Evolutionary conservation across 2,888 invertebrate species (phyloP), one percentile per base, ranked within the genome.

Genomic region (Zootermopsis nevadensis): DNA sequence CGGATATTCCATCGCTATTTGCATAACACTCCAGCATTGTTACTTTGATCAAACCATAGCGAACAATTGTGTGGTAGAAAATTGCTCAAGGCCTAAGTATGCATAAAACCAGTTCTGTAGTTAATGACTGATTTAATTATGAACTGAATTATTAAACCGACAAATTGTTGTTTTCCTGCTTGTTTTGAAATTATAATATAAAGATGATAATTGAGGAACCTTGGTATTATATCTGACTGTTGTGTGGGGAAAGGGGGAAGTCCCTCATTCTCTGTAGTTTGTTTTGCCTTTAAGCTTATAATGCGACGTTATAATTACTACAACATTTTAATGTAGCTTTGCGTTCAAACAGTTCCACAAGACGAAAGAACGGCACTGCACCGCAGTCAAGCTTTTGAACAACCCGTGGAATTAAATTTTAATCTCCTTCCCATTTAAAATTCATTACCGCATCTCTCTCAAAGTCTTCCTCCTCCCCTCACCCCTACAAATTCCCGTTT

Each of bases 341-440:
- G 79, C 33, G 60, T 79, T 79, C 60, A 79, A 79, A 33, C 33
- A 35, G 35, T 79, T 66, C 60, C 66, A 35, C 22, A 27, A 35
- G 38, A 55, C 30, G 31, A 24, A n/a, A 4, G 22, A 33, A 33
- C 24, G 10, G 8, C 24, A 8, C 19, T 12, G 66, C 55, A 33
- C 53, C 31, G 31, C 74, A 74, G n/a, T 42, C 35, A n/a, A 74
- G 38, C 76, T 82, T 60, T 55, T 74, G 38, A 72, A 48, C 81
- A 74, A 72, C 72, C 35, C 48, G 27, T 35, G 67, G 77, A 82
- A 79, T 82, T 82, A 82, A 82, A 82, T 67, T 82, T 82, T 82
- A 82, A 82, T 82, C 77, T 82, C 33, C 77, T 48, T 48, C 80
- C 80, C 82, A 80, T 82, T 84, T 84, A 84, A 83, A 83, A 82